These are phyloP conservation scores for Rafetus swinhoei DNA, from an alignment of 2,113 vertebrate genomes.

Conservation along the genomic window DNA sequence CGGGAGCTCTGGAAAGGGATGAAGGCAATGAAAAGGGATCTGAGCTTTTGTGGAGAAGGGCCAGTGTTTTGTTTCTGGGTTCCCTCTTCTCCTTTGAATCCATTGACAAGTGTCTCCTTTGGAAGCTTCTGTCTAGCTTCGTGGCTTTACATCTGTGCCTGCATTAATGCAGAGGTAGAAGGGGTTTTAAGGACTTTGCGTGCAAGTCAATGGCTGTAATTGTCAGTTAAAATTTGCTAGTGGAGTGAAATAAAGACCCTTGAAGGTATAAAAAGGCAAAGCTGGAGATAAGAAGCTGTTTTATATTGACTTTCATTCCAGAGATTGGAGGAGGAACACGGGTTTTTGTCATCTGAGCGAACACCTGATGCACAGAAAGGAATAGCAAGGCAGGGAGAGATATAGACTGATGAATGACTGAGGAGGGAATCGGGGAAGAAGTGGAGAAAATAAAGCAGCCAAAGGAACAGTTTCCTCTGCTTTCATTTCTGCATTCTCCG, in stretches of 20 bases:
- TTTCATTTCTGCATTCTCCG: not conserved
- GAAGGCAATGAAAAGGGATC: not conserved
- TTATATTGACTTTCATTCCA: slow-evolving; percentile 54
- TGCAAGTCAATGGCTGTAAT: not conserved
- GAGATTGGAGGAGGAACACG: slow-evolving; percentile 22
- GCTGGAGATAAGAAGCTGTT: slow-evolving; percentile 38
- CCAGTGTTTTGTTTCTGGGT: fast-evolving
- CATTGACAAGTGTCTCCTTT: not conserved
- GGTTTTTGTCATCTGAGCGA: slow-evolving; percentile 27
- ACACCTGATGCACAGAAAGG: slow-evolving; percentile 17
- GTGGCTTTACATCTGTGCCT: not conserved
- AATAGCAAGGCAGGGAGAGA: not conserved
- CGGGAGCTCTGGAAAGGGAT: not conserved
- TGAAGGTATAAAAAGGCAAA: slow-evolving; percentile 7
- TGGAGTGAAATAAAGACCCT: slow-evolving; percentile 46
- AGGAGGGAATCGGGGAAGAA: not conserved
- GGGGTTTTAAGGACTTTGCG: not conserved
- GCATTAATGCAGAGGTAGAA: not conserved
- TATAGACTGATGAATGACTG: not conserved
- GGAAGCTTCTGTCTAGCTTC: not conserved
- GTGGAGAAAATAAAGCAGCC: not conserved
- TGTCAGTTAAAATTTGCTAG: slow-evolving; percentile 45
- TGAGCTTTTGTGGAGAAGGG: not conserved
- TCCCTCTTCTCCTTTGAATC: not conserved
- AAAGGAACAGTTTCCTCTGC: not conserved